Evolutionary conservation across 1,140 invertebrate species (phyloP), one percentile per base, ranked within the genome.

Genomic region (Zaprionus nigranus): DNA sequence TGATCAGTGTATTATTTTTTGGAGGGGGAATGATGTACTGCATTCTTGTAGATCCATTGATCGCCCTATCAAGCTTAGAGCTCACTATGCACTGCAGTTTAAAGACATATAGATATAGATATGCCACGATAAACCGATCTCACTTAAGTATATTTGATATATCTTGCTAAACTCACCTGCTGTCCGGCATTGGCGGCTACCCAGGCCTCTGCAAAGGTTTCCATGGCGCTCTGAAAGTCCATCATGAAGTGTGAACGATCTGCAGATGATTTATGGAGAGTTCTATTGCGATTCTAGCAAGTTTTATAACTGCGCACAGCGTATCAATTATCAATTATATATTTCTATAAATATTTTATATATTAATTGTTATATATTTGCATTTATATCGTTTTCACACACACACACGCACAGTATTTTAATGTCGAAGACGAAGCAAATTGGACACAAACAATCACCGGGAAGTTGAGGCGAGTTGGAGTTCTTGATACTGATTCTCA

Each of bases 221-320:
- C 97, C 97, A 98, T 98, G 78, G 97, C 97, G 95, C 97, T 98
- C 94, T 98, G 97, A 95, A 98, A 98, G 96, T 98, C 97, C 97
- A 98, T 98, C 53, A 72, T 83, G 63, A 66, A 51, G 28, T 40
- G 70, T 69, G 67, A 57, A 69, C 57, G 59, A 51, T 38, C 40
- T 12, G 20, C 30, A 15, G 38, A 49, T 56, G 62, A 63, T 53
- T 57, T 51, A 54, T 53, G 38, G 67, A 51, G 58, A 62, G 72
- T 65, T 64, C 66, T 64, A 46, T 9, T 36, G 30, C 28, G 13
- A 17, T 58, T 64, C 70, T 40, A 59, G 49, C 46, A 66, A 40
- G 59, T 67, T 67, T 51, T 53, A 63, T 72, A 43, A 9, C 30
- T 34, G 30, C 61, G 54, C 77, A 69, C 30, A 61, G 43, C 38